Evolutionary conservation across 2,797 vertebrate species (phyloP).

Genomic region (Amblyraja radiata): DNA sequence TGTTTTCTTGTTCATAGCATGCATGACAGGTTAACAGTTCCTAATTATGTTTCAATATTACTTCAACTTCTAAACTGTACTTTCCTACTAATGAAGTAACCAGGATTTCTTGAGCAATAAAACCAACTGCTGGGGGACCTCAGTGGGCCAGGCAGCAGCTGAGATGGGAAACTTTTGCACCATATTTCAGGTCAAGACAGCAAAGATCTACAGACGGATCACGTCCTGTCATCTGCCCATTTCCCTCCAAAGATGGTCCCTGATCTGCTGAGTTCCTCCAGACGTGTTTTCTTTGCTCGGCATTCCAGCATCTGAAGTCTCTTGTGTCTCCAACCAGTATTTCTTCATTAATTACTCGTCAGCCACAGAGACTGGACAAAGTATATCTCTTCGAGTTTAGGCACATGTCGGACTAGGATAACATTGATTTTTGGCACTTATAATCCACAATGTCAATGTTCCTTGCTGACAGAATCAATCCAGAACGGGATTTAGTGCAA

Average conservation of each 20-base stretch:
- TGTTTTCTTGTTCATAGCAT: not conserved
- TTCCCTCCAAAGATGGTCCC: too few relatives aligned
- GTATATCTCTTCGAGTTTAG: too few relatives aligned
- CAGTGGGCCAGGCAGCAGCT: too few relatives aligned
- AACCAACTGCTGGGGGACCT: too few relatives aligned
- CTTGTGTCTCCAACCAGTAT: not conserved
- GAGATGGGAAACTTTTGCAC: too few relatives aligned
- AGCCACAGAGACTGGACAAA: not conserved
- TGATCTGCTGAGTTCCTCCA: too few relatives aligned
- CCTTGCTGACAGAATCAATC: not conserved
- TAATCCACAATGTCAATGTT: not conserved
- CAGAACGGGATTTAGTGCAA: not conserved
- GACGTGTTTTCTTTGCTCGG: too few relatives aligned
- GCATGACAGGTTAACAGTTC: not conserved
- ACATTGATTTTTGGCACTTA: not conserved
- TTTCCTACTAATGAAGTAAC: not conserved
- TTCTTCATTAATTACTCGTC: not conserved
- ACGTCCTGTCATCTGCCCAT: too few relatives aligned
- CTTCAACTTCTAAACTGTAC: not conserved
- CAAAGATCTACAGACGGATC: too few relatives aligned
- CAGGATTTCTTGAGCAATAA: not conserved
- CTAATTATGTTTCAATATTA: not conserved
- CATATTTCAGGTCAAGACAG: too few relatives aligned
- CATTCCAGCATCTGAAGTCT: too few relatives aligned
- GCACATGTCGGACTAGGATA: not conserved